Conservation (phyloP, 2,113 vertebrate species). For the Macrotis lagotis region DNA sequence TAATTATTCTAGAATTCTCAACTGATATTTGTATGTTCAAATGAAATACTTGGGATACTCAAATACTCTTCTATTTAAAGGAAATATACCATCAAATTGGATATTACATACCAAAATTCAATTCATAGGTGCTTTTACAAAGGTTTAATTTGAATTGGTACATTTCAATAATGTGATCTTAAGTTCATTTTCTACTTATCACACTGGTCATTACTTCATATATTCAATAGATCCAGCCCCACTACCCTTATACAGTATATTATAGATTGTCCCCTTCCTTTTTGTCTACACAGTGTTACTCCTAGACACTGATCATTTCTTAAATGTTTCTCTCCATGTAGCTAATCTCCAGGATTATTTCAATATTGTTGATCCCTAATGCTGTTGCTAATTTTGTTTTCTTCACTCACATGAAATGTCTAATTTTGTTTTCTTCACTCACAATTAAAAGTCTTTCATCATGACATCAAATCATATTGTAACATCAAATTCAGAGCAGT, state of each 20-base stretch:
- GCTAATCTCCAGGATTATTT: neutral
- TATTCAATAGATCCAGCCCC: neutral
- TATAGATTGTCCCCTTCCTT: neutral
- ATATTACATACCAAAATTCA: neutral
- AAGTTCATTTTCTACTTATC: neutral
- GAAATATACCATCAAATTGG: neutral
- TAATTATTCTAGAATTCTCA: constrained; percentile 1
- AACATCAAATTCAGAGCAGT: neutral
- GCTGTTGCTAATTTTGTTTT: neutral
- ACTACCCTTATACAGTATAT: neutral
- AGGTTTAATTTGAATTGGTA: neutral
- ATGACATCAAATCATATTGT: neutral
- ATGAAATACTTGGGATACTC: neutral
- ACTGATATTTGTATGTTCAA: neutral
- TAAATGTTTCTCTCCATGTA: neutral
- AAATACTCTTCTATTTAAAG: neutral
- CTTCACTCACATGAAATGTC: neutral
- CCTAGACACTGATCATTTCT: neutral
- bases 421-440: neutral
- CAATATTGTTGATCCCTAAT: neutral
- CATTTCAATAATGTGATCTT: neutral
- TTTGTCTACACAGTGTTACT: neutral
- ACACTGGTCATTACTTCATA: neutral
- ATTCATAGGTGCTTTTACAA: neutral
- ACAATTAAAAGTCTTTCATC: neutral